phyloP scores from a whole-genome alignment of 2,888 invertebrate genomes.

The Sesamia inferens region DNA sequence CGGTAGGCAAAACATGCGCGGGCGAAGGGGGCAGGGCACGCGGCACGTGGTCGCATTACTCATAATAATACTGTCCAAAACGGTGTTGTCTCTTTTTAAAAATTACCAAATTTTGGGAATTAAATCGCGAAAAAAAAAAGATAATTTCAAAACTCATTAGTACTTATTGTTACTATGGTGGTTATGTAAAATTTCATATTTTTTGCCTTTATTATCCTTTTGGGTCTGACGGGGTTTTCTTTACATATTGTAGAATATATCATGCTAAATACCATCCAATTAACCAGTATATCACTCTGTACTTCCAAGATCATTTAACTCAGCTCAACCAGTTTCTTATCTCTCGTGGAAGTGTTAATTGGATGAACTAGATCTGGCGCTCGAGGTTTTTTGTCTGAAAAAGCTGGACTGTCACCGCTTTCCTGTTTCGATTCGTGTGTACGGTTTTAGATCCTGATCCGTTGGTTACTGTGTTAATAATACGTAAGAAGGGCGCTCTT shows the following conservation, averaged over 20 bases:
- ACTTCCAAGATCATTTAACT: conserved; percentile 22
- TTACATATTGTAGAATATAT: not conserved
- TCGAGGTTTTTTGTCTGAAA: conserved; percentile 61
- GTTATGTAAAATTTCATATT: too few species aligned
- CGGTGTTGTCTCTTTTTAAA: too few species aligned
- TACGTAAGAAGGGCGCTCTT: conserved; percentile 23
- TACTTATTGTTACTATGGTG: too few species aligned
- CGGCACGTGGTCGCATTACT: too few species aligned
- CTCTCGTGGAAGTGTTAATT: conserved; percentile 69
- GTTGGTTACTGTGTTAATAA: conserved; percentile 53
- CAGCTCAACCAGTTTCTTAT: conserved; percentile 39
- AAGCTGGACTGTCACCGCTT: conserved; percentile 55
- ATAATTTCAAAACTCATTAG: too few species aligned
- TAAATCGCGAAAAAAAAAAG: too few species aligned
- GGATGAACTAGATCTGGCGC: conserved; percentile 65
- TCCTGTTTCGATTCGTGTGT: conserved; percentile 55
- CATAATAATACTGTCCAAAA: too few species aligned
- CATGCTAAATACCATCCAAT: conserved; percentile 22
- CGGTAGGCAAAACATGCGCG: too few species aligned
- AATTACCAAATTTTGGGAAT: too few species aligned
- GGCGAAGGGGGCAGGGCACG: too few species aligned
- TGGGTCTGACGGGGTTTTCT: too few species aligned
- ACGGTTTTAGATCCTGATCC: conserved; percentile 61
- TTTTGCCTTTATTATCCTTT: too few species aligned
- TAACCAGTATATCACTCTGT: conserved; percentile 18